phyloP scores from a whole-genome alignment of 2,113 vertebrate genomes.

The Platysteira castanea region DNA sequence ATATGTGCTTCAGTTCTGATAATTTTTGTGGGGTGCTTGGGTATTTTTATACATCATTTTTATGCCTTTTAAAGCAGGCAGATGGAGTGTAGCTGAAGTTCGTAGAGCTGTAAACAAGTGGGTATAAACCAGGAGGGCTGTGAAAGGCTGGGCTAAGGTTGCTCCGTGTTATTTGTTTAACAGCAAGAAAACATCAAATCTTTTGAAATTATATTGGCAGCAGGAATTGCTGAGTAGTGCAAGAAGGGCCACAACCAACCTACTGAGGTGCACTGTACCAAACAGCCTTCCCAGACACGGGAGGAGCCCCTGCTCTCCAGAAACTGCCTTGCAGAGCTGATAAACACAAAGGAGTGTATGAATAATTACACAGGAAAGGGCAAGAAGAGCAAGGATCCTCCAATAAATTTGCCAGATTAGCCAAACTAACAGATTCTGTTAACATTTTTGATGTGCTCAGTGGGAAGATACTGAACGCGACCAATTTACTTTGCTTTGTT shows the following conservation, averaged over 20 bases:
- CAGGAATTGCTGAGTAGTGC: neutral
- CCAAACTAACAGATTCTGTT: neutral
- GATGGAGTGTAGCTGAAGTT: neutral
- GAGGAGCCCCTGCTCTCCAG: neutral
- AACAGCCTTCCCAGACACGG: neutral
- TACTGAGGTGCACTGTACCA: neutral
- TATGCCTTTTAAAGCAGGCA: neutral
- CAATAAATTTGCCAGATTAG: neutral
- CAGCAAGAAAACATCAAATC: neutral
- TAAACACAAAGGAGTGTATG: neutral
- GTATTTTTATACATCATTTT: neutral
- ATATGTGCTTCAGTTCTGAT: neutral
- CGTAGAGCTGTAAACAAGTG: neutral
- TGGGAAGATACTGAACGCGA: neutral
- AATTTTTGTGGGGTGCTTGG: neutral
- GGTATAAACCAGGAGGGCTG: neutral
- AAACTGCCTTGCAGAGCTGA: neutral
- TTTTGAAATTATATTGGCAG: neutral
- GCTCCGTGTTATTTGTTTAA: neutral
- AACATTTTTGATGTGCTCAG: neutral
- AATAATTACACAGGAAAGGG: neutral
- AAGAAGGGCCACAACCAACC: neutral
- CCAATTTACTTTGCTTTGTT: neutral
- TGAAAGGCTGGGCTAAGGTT: neutral
- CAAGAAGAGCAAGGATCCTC: neutral